Percentiles rank a stretch among this genome's conserved stretches.
Evolutionary conservation across 2,113 vertebrate genomes (phyloP).

Genomic region (Pseudorasbora parva): DNA sequence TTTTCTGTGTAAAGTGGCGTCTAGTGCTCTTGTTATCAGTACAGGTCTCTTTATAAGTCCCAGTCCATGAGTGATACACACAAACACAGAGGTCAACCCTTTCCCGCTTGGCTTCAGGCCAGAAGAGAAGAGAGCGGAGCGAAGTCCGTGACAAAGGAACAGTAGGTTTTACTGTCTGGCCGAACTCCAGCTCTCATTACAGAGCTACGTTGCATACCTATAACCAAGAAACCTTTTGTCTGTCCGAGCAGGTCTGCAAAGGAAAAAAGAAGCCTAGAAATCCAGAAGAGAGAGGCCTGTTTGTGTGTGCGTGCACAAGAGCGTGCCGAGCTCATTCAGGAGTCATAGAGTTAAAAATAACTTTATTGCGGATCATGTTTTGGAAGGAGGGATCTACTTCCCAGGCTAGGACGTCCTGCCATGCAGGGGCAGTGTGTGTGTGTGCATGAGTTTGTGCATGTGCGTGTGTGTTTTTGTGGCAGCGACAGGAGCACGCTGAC

Average conservation of each 20-base stretch:
- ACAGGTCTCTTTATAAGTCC: neutral
- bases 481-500: conserved; percentile 51
- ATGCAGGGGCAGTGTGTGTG: conserved; percentile 68
- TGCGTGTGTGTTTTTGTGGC: conserved; percentile 53
- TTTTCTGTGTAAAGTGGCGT: too few relatives aligned
- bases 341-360: conserved; percentile 79
- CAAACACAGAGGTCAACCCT: conserved; percentile 7
- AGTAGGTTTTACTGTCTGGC: conserved; percentile 68
- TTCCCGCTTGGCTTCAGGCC: neutral
- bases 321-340: conserved; percentile 59
- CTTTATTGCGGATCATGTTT: conserved; percentile 80
- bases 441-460: conserved; percentile 53
- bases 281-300: neutral
- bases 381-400: conserved; percentile 77
- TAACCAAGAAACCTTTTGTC: conserved; percentile 61
- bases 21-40: neutral
- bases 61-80: neutral
- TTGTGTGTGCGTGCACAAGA: conserved; percentile 35
- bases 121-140: conserved; percentile 44
- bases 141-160: conserved; percentile 70
- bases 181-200: conserved; percentile 63
- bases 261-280: neutral
- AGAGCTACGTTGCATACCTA: conserved; percentile 57
- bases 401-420: conserved; percentile 73
- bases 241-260: conserved; percentile 50